Conservation (phyloP, 2,113 vertebrate genomes). For the Daphoenositta chrysoptera region DNA sequence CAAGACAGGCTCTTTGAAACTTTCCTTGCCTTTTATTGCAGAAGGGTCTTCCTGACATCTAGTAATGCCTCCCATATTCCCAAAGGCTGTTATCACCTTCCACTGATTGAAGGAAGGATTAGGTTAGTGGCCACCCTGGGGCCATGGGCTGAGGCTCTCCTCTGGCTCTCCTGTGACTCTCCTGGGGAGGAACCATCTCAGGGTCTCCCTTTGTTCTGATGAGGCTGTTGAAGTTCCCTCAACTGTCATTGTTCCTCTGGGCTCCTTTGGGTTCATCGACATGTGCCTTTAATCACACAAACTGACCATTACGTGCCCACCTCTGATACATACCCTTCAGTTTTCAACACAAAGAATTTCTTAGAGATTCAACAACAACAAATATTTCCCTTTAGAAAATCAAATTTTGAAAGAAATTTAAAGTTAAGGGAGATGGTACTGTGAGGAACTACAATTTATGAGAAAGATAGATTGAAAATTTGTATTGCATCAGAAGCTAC, state of each 20-base stretch:
- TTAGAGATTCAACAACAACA: not conserved
- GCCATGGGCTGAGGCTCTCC: accelerated
- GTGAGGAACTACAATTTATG: not conserved
- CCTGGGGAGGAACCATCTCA: accelerated
- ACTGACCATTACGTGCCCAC: accelerated
- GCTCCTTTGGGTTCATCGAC: not conserved
- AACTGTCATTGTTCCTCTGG: not conserved
- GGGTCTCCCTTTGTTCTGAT: not conserved
- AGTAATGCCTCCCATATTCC: not conserved
- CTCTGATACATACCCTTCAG: not conserved
- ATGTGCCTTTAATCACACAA: not conserved
- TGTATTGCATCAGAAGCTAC: not conserved
- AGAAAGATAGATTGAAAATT: not conserved
- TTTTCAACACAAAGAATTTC: not conserved
- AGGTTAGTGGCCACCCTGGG: not conserved
- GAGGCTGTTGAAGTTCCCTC: not conserved
- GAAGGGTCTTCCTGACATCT: not conserved
- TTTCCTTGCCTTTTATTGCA: not conserved
- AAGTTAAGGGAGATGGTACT: not conserved
- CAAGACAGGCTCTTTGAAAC: not conserved
- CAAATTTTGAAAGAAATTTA: not conserved
- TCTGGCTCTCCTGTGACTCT: accelerated
- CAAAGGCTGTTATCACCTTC: not conserved
- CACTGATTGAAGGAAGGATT: not conserved
- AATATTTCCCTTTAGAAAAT: not conserved